Conservation (phyloP, 1,140 invertebrate species). For the Tyrophagus putrescentiae region DNA sequence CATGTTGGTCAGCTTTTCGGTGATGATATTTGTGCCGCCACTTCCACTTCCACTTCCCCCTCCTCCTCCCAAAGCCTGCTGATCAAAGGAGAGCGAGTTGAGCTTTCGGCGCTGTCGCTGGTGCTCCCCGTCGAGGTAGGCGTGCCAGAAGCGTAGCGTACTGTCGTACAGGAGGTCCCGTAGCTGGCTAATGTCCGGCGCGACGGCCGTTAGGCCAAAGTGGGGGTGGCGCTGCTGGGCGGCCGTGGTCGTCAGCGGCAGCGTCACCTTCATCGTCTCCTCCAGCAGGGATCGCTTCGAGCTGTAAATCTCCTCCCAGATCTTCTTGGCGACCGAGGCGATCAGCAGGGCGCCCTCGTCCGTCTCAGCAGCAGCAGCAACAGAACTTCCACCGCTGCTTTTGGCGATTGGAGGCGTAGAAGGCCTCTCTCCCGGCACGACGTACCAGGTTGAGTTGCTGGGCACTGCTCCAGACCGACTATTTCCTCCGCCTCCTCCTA, state of each 20-base stretch:
- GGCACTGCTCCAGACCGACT: neutral
- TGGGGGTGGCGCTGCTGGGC: too few species aligned
- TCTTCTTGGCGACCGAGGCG: conserved; percentile 64
- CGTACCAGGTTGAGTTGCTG: neutral
- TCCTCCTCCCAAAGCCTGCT: too few species aligned
- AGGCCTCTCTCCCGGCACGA: neutral
- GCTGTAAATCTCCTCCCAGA: conserved; percentile 93
- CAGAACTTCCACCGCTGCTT: conserved; percentile 34
- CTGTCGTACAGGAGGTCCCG: conserved; percentile 10
- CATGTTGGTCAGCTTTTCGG: conserved; percentile 22
- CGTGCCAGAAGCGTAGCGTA: conserved; percentile 18
- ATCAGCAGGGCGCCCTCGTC: conserved; percentile 62
- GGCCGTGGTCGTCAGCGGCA: neutral
- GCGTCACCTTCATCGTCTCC: conserved; percentile 22
- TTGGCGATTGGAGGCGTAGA: neutral
- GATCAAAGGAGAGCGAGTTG: conserved; percentile 13
- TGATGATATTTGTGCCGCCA: neutral
- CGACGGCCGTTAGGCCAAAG: conserved; percentile 15
- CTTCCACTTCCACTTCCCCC: neutral
- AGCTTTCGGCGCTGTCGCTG: neutral
- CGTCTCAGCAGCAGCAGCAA: conserved; percentile 43
- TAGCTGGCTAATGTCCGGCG: conserved; percentile 18
- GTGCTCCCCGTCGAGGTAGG: conserved; percentile 20
- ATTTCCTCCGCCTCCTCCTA: too few species aligned
- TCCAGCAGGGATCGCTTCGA: conserved; percentile 76